These are phyloP conservation scores for Eupeodes corollae DNA, from an alignment of 1,140 invertebrate genomes.

Conservation along the genomic window DNA sequence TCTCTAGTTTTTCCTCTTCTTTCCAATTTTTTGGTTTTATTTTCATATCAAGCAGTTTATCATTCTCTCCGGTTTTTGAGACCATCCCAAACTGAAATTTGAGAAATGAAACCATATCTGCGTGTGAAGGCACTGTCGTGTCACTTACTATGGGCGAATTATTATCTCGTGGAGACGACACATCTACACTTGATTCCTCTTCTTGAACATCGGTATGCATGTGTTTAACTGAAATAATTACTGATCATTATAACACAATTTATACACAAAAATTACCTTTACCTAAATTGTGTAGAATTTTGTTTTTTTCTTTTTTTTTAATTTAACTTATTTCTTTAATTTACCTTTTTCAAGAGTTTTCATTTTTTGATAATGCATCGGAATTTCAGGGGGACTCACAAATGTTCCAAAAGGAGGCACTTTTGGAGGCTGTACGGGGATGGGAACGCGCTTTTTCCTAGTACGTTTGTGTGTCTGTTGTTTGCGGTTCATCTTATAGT, in stretches of 20 bases:
- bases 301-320: no score
- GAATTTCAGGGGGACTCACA: slow-evolving; percentile 35
- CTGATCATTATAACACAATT: no score
- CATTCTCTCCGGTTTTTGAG: slow-evolving; percentile 42
- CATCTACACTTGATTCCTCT: slow-evolving; percentile 55
- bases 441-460: slow-evolving; percentile 62
- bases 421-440: slow-evolving; percentile 73
- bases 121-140: background rate
- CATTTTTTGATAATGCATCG: slow-evolving; percentile 34
- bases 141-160: slow-evolving; percentile 55
- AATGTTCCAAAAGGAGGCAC: slow-evolving; percentile 56
- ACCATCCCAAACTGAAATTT: slow-evolving; percentile 45
- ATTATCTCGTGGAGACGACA: slow-evolving; percentile 54
- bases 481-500: slow-evolving; percentile 57
- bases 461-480: slow-evolving; percentile 65
- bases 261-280: no score
- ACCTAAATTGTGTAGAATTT: no score
- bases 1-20: slow-evolving; percentile 67
- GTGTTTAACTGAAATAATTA: slow-evolving; percentile 2
- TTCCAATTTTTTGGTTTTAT: slow-evolving; percentile 58
- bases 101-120: slow-evolving; percentile 5
- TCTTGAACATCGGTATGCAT: slow-evolving; percentile 44
- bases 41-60: slow-evolving; percentile 51
- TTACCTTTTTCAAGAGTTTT: slow-evolving; percentile 30
- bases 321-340: background rate